Conservation (phyloP, 2,888 invertebrate species). For the Xestoiulus laeticollis region DNA sequence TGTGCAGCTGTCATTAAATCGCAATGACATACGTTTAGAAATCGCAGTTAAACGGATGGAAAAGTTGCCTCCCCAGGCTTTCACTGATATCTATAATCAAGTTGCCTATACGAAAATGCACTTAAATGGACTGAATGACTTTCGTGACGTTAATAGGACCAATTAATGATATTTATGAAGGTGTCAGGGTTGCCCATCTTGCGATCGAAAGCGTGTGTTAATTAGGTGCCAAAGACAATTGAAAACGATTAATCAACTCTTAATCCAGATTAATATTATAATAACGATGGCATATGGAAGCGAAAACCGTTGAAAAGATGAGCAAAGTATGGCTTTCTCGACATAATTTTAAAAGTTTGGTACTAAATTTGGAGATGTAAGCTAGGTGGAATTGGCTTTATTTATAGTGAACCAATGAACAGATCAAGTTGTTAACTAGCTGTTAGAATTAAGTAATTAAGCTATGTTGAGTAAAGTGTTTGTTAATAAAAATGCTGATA, state of each 20-base stretch:
- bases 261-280: constrained; percentile 10
- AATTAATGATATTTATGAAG: constrained; percentile 43
- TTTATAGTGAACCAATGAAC: neutral
- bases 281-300: neutral
- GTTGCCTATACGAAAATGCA: constrained; percentile 18
- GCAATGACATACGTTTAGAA: constrained; percentile 34
- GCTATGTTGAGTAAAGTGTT: no score
- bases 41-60: constrained; percentile 41
- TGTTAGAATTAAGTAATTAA: no score
- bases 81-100: constrained; percentile 39
- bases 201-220: constrained; percentile 15
- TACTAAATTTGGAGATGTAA: no score
- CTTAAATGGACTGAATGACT: constrained; percentile 16
- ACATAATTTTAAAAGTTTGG: neutral
- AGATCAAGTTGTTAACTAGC: no score
- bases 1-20: constrained; percentile 36
- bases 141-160: constrained; percentile 30
- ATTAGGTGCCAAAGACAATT: constrained; percentile 35
- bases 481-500: no score
- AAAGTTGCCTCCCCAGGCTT: constrained; percentile 16
- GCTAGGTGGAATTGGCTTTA: no score
- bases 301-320: neutral
- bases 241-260: constrained; percentile 1
- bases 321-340: neutral
- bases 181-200: constrained; percentile 2